Percentiles rank a stretch among this genome's conserved stretches.
These are phyloP conservation scores for Sarcophaga peregrina DNA, from an alignment of 1,140 invertebrate species.

Conservation along the genomic window DNA sequence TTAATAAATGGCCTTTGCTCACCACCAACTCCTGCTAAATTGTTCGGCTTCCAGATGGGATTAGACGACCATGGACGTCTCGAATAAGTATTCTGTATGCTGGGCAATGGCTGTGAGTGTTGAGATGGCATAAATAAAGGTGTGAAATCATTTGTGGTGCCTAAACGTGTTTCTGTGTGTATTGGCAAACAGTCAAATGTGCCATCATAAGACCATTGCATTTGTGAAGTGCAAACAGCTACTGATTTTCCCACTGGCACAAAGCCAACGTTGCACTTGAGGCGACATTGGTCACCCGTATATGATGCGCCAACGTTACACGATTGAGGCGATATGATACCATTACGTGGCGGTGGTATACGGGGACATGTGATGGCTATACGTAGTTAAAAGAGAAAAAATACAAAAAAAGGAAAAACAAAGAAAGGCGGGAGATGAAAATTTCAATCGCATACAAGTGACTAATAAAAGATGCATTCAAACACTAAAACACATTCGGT, in stretches of 20 bases:
- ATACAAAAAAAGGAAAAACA: background rate
- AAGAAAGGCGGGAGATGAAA: background rate
- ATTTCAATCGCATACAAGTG: too few relatives aligned
- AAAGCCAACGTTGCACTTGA: slow-evolving; percentile 66
- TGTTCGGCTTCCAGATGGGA: background rate
- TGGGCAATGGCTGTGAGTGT: slow-evolving; percentile 22
- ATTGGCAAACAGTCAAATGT: slow-evolving; percentile 56
- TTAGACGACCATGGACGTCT: slow-evolving; percentile 12
- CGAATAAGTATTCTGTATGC: background rate
- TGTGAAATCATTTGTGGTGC: slow-evolving; percentile 50
- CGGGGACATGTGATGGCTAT: slow-evolving; percentile 65
- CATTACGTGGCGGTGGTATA: slow-evolving; percentile 63
- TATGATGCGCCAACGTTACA: slow-evolving; percentile 66
- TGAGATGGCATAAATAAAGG: slow-evolving; percentile 45
- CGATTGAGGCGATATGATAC: slow-evolving; percentile 65
- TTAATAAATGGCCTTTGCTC: slow-evolving; percentile 71
- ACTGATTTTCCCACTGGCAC: slow-evolving; percentile 49
- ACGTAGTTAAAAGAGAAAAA: slow-evolving; percentile 41
- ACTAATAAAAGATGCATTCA: too few relatives aligned
- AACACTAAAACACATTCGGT: too few relatives aligned
- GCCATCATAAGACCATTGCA: slow-evolving; percentile 54
- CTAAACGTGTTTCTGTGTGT: slow-evolving; percentile 38
- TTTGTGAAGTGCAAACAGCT: slow-evolving; percentile 51
- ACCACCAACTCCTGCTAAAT: slow-evolving; percentile 26
- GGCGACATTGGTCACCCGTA: slow-evolving; percentile 65